Conservation (phyloP, 2,797 vertebrate genomes). For the Macropodus opercularis region DNA sequence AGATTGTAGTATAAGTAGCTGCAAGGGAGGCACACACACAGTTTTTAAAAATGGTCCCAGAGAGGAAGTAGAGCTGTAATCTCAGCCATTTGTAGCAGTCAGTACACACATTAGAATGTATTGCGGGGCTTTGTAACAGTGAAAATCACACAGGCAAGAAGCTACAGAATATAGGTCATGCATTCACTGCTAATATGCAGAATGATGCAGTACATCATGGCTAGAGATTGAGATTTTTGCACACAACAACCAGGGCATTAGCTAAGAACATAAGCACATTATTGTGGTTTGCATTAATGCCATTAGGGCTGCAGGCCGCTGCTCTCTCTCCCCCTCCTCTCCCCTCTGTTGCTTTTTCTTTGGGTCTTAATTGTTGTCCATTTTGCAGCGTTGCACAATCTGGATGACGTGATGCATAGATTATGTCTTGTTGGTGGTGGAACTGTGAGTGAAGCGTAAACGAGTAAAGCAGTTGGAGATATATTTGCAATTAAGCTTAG, state of each 20-base stretch:
- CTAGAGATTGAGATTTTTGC: slow-evolving; percentile 50
- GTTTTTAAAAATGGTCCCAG: no score
- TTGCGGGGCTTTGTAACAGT: slow-evolving; percentile 7
- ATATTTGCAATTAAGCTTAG: slow-evolving; percentile 9
- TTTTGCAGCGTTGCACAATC: slow-evolving; percentile 27
- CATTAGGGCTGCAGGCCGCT: slow-evolving; percentile 48
- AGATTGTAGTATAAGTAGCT: no score
- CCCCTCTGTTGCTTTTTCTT: neutral
- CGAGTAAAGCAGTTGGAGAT: slow-evolving; percentile 2
- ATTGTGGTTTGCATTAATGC: slow-evolving; percentile 71
- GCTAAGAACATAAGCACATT: slow-evolving; percentile 76
- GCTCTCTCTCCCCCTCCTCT: slow-evolving; percentile 12
- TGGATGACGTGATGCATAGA: no score
- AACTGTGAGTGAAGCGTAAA: slow-evolving; percentile 33
- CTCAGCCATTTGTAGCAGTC: neutral
- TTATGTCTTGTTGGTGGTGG: slow-evolving; percentile 2
- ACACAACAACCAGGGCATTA: slow-evolving; percentile 53
- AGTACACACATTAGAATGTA: neutral
- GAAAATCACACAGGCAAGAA: slow-evolving; percentile 14
- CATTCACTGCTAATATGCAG: slow-evolving; percentile 1
- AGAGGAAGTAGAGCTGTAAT: neutral
- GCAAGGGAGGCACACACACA: no score
- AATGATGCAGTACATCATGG: slow-evolving; percentile 27
- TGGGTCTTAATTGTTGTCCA: slow-evolving; percentile 38
- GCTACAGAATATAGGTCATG: slow-evolving; percentile 47